Evolutionary conservation across 2,888 invertebrate species (phyloP).

Genomic region (Cheiracanthium punctorium): DNA sequence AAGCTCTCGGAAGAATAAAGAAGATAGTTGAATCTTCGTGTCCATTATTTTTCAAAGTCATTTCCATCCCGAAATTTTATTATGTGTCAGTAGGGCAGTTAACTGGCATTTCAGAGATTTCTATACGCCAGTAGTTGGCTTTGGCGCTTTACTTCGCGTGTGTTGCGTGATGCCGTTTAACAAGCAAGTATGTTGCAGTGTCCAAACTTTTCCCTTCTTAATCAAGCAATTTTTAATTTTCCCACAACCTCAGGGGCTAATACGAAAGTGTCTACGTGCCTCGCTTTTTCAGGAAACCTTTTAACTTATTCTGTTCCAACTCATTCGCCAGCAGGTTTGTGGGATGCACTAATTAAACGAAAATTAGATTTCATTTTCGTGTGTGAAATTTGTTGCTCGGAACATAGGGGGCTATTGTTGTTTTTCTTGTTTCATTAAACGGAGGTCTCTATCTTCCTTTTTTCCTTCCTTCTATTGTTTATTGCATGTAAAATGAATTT

Average conservation of each 20-base stretch:
- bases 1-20: not conserved
- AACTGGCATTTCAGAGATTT: not conserved
- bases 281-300: not conserved
- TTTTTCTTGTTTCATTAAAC: no score
- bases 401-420: no score
- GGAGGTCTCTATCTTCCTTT: no score
- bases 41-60: not conserved
- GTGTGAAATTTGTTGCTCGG: not conserved
- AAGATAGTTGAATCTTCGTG: not conserved
- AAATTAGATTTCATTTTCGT: slow-evolving; percentile 1
- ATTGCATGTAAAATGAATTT: no score
- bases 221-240: not conserved
- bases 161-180: not conserved
- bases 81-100: not conserved
- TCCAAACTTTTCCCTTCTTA: slow-evolving; percentile 3
- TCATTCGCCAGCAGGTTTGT: not conserved
- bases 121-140: not conserved
- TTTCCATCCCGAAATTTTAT: not conserved
- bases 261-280: not conserved
- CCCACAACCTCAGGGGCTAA: not conserved
- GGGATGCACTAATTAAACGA: not conserved
- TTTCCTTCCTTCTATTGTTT: no score
- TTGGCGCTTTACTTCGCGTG: not conserved
- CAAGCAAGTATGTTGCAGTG: slow-evolving; percentile 1
- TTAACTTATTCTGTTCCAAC: not conserved